Conservation (phyloP, 2,888 invertebrate genomes). For the Corythucha ciliata region DNA sequence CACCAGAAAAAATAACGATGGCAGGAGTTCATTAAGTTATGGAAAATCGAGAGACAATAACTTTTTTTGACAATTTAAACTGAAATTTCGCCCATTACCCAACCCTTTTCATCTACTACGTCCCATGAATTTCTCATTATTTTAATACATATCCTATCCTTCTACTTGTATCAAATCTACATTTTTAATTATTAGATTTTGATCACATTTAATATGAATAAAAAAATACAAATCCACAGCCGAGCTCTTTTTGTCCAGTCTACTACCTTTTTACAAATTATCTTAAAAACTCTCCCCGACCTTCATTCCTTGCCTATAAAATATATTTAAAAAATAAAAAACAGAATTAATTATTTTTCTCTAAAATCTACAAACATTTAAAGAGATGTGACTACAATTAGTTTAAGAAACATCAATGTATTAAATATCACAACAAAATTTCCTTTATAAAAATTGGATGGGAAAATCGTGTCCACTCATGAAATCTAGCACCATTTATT, state of each 20-base stretch:
- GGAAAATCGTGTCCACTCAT: slow-evolving; percentile 23
- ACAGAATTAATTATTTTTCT: neutral
- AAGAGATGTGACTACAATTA: slow-evolving; percentile 31
- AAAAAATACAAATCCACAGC: slow-evolving; percentile 33
- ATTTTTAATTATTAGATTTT: slow-evolving; percentile 23
- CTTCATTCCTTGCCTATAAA: neutral
- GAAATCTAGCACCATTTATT: slow-evolving; percentile 22
- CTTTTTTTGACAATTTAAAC: no score
- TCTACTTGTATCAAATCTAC: slow-evolving; percentile 30
- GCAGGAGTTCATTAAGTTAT: no score
- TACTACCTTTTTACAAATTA: no score
- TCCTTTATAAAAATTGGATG: slow-evolving; percentile 33
- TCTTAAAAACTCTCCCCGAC: no score
- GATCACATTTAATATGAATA: slow-evolving; percentile 30
- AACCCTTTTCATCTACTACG: neutral
- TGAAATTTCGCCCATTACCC: neutral
- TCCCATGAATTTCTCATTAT: slow-evolving; percentile 15
- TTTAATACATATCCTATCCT: slow-evolving; percentile 26
- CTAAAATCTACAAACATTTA: slow-evolving; percentile 22
- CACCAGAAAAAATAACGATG: no score
- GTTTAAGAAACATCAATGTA: slow-evolving; percentile 33
- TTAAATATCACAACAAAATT: slow-evolving; percentile 35
- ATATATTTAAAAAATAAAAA: neutral
- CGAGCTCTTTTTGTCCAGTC: slow-evolving; percentile 30
- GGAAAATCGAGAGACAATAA: no score